A percentile compares a stretch with the other conserved stretches of the same genome.
phyloP scores from a whole-genome alignment of 2,797 vertebrate species.

The Microchirus variegatus region DNA sequence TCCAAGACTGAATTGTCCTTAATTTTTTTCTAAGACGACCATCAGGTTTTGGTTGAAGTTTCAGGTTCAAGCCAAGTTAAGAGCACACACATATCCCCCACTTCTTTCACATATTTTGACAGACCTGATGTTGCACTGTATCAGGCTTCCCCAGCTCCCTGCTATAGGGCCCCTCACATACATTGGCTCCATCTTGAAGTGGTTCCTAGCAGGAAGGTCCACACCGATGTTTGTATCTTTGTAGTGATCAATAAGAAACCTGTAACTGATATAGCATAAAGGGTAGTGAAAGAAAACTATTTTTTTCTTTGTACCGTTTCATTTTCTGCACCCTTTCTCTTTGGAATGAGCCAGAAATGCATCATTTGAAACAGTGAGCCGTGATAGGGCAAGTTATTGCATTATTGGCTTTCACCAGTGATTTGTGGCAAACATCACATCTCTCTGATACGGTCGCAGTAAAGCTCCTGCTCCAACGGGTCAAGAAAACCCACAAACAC shows the following conservation, averaged over 20 bases:
- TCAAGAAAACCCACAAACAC: no score
- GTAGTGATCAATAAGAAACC: constrained; percentile 37
- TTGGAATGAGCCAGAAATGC: no score
- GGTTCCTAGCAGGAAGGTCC: constrained; percentile 42
- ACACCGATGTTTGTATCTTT: constrained; percentile 60
- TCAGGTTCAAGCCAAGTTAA: constrained; percentile 46
- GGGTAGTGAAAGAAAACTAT: background rate
- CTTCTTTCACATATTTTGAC: constrained; percentile 35
- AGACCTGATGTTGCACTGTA: constrained; percentile 43
- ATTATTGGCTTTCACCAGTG: no score
- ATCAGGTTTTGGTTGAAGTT: constrained; percentile 56
- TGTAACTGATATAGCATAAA: constrained; percentile 4
- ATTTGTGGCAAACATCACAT: no score
- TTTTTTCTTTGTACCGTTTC: background rate
- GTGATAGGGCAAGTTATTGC: no score
- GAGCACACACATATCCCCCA: background rate
- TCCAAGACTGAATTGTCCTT: constrained; percentile 19
- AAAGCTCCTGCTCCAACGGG: no score
- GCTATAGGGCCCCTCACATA: constrained; percentile 44
- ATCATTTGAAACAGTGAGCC: no score
- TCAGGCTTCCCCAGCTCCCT: constrained; percentile 8
- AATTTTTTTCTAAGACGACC: constrained; percentile 30
- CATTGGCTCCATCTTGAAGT: constrained; percentile 56
- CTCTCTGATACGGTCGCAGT: no score
- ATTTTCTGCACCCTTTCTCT: background rate